Conservation (phyloP, 1,140 invertebrate species). For the Aphidius ervi region DNA sequence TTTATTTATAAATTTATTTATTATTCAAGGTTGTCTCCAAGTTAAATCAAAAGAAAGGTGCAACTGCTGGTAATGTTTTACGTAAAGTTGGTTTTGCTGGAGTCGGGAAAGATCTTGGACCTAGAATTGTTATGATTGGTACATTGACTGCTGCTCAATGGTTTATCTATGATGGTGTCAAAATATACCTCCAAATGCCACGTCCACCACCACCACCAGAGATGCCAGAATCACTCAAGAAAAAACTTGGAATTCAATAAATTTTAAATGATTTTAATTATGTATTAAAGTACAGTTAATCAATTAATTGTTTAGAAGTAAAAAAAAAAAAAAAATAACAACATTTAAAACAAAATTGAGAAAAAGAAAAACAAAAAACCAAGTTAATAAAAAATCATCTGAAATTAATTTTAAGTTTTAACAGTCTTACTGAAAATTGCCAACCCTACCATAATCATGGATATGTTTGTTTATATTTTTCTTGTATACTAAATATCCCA, state of each 20-base stretch:
- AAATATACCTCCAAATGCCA: constrained; percentile 85
- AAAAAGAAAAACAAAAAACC: too few species aligned
- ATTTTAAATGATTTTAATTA: too few species aligned
- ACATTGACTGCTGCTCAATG: constrained; percentile 97
- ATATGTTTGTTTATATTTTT: too few species aligned
- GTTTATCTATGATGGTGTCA: constrained; percentile 99
- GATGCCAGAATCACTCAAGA: constrained; percentile 95
- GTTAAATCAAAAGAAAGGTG: constrained; percentile 90
- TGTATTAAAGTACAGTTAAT: too few species aligned
- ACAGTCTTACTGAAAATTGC: too few species aligned
- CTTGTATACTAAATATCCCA: too few species aligned
- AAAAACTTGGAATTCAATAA: constrained; percentile 54
- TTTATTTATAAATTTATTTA: constrained; percentile 7
- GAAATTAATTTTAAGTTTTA: too few species aligned
- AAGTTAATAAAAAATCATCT: too few species aligned
- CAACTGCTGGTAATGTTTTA: constrained; percentile 68
- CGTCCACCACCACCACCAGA: constrained; percentile 97
- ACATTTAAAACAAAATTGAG: too few species aligned
- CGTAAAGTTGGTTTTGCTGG: constrained; percentile 60
- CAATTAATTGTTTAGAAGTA: too few species aligned
- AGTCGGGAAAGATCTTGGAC: constrained; percentile 94
- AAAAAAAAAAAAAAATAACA: too few species aligned
- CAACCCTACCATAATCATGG: too few species aligned
- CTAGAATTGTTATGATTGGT: constrained; percentile 99
- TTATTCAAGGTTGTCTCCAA: constrained; percentile 80